These are phyloP conservation scores for Ictidomys tridecemlineatus DNA, from an alignment of 2,113 vertebrate species.

Conservation along the genomic window DNA sequence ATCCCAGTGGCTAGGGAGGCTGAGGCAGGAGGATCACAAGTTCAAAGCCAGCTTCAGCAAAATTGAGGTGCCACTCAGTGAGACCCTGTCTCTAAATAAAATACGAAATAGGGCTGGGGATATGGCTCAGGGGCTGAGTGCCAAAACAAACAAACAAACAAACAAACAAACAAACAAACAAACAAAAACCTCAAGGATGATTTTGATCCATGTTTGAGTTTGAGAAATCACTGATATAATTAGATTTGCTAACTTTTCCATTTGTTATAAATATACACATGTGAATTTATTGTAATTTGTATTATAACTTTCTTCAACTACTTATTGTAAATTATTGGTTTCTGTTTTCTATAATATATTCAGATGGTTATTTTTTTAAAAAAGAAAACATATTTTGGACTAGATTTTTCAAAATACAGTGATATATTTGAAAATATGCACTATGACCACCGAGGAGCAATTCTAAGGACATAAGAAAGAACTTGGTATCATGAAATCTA, in stretches of 20 bases:
- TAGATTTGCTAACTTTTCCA: neutral
- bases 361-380: neutral
- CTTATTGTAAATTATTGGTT: neutral
- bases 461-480: neutral
- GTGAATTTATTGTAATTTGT: neutral
- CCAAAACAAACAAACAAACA: no score
- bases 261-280: neutral
- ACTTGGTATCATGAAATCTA: neutral
- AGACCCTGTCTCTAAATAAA: no score
- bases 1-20: no score
- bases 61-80: no score
- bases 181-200: neutral
- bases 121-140: no score
- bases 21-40: no score
- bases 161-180: no score
- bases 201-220: neutral
- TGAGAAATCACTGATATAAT: neutral
- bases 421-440: neutral
- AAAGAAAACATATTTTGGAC: neutral
- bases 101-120: no score
- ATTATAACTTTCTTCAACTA: neutral
- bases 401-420: neutral
- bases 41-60: no score
- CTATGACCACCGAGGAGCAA: neutral
- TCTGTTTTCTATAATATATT: neutral